A percentile compares a stretch with the other conserved stretches of the same genome.
These are phyloP conservation scores for Tillus elongatus DNA, from an alignment of 2,888 invertebrate species.

Conservation along the genomic window DNA sequence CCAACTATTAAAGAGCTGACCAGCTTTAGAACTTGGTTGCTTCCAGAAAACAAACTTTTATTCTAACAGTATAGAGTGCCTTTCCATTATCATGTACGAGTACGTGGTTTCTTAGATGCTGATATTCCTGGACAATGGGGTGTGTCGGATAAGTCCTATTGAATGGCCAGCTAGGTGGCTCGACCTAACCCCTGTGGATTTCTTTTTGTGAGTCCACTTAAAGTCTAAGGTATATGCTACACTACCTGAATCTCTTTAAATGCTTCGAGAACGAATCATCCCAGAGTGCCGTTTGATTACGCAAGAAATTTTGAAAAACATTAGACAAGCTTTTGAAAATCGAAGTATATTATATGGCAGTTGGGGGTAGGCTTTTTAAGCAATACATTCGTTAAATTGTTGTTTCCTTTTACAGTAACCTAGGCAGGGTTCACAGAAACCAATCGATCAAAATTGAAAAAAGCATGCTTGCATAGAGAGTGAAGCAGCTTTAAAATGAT, in stretches of 20 bases:
- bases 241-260: slow-evolving; percentile 3
- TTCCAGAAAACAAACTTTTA: too few relatives aligned
- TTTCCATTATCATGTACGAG: too few relatives aligned
- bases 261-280: not conserved
- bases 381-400: slow-evolving; percentile 1
- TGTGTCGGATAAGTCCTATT: too few relatives aligned
- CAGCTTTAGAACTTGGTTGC: too few relatives aligned
- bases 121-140: too few relatives aligned
- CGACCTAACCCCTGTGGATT: not conserved
- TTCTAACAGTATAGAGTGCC: too few relatives aligned
- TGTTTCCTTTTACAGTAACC: slow-evolving; percentile 2
- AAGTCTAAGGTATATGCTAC: slow-evolving; percentile 2
- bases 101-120: too few relatives aligned
- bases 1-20: too few relatives aligned
- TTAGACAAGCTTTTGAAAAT: not conserved
- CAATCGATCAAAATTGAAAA: not conserved
- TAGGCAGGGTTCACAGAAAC: not conserved
- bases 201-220: slow-evolving; percentile 2
- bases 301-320: not conserved
- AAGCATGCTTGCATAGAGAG: too few relatives aligned
- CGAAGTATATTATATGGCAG: too few relatives aligned
- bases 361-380: slow-evolving; percentile 1
- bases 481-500: too few relatives aligned
- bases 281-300: not conserved
- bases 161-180: slow-evolving; percentile 1